Evolutionary conservation across 2,888 invertebrate genomes (phyloP).

Genomic region (Molorchus minor): DNA sequence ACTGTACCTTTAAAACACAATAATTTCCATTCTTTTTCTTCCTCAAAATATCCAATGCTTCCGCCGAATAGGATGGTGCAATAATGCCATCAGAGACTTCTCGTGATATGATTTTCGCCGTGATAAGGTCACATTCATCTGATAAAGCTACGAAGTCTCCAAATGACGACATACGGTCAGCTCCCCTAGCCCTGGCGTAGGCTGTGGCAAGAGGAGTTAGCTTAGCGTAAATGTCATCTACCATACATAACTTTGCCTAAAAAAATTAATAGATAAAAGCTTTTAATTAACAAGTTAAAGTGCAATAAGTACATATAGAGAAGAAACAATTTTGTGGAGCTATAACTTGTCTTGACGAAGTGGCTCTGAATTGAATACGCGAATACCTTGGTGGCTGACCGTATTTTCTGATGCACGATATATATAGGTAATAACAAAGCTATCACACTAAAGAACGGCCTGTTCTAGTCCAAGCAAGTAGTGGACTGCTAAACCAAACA

Average conservation of each 20-base stretch:
- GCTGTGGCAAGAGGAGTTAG: slow-evolving; percentile 88
- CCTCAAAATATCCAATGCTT: slow-evolving; percentile 84
- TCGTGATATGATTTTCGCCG: slow-evolving; percentile 91
- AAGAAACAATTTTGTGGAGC: too few species aligned
- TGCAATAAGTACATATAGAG: too few species aligned
- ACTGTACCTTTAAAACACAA: slow-evolving; percentile 77
- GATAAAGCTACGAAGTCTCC: slow-evolving; percentile 97
- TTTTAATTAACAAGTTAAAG: too few species aligned
- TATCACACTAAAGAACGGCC: too few species aligned
- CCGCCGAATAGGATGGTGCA: slow-evolving; percentile 88
- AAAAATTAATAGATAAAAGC: slow-evolving; percentile 16
- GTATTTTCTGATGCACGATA: too few species aligned
- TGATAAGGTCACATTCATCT: slow-evolving; percentile 87
- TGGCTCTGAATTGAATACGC: too few species aligned
- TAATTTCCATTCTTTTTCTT: slow-evolving; percentile 96
- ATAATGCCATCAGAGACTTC: slow-evolving; percentile 99
- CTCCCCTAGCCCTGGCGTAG: slow-evolving; percentile 95
- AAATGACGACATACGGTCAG: slow-evolving; percentile 99
- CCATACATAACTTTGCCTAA: slow-evolving; percentile 92
- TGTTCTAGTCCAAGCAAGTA: too few species aligned
- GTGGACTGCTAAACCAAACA: too few species aligned
- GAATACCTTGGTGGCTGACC: too few species aligned
- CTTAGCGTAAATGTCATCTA: slow-evolving; percentile 79
- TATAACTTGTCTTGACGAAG: too few species aligned
- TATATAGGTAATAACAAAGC: too few species aligned